Percentiles rank a stretch among this genome's conserved stretches.
Conservation (phyloP, 2,888 invertebrate genomes). For the Microctonus aethiopoides region DNA sequence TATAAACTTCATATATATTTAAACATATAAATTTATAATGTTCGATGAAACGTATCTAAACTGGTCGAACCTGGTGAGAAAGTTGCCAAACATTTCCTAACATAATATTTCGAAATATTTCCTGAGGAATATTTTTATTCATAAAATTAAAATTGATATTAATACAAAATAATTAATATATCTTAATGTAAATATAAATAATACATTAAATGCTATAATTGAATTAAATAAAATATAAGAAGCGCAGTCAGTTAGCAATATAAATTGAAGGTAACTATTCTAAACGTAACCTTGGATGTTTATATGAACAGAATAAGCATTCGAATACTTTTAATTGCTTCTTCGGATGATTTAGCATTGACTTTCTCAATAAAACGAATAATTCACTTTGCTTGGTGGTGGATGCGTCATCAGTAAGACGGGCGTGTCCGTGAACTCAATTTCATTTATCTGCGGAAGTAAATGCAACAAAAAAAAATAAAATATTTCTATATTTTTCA, state of each 20-base stretch:
- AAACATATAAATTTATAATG: background rate
- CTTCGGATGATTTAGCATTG: constrained; percentile 22
- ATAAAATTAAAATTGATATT: background rate
- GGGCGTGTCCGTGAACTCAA: constrained; percentile 45
- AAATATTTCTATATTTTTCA: background rate
- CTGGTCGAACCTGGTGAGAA: constrained; percentile 4
- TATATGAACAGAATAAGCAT: background rate
- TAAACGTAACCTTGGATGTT: constrained; percentile 5
- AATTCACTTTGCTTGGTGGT: background rate
- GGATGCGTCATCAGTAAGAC: constrained; percentile 35
- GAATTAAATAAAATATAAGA: constrained; percentile 9
- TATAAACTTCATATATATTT: background rate
- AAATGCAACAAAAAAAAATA: background rate
- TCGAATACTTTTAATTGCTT: constrained; percentile 23
- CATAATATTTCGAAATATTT: background rate
- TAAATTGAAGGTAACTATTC: constrained; percentile 22
- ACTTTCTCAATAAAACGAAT: constrained; percentile 23
- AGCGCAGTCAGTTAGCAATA: constrained; percentile 3
- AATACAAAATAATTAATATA: background rate
- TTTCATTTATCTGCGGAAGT: constrained; percentile 35
- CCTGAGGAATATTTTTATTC: background rate
- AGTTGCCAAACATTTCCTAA: background rate
- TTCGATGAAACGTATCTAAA: constrained; percentile 28
- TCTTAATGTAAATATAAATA: background rate
- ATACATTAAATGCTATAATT: background rate